Evolutionary conservation across 2,113 vertebrate genomes (phyloP).

Genomic region (Paralichthys olivaceus): DNA sequence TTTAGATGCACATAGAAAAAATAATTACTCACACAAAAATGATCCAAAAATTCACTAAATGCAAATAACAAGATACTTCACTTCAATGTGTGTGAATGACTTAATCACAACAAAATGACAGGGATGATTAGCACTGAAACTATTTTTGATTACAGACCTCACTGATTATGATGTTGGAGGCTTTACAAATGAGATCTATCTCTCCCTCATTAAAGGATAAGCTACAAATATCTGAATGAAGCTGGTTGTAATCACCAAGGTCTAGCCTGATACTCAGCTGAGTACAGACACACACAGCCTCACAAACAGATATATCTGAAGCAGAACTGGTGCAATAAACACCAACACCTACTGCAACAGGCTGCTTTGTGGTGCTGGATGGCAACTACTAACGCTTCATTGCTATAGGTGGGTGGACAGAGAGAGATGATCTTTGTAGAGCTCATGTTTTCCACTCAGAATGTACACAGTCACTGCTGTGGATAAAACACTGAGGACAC

Average conservation of each 20-base stretch:
- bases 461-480: constrained; percentile 44
- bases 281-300: constrained; percentile 2
- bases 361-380: constrained; percentile 39
- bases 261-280: constrained; percentile 6
- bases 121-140: not conserved
- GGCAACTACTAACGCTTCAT: constrained; percentile 56
- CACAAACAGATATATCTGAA: constrained; percentile 35
- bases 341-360: constrained; percentile 37
- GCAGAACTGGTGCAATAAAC: constrained; percentile 42
- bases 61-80: no score
- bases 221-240: constrained; percentile 24
- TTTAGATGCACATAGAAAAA: not conserved
- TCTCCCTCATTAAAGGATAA: constrained; percentile 21
- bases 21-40: not conserved
- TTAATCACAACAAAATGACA: constrained; percentile 5
- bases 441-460: constrained; percentile 52
- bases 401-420: constrained; percentile 56
- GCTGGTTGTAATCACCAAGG: constrained; percentile 17
- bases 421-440: constrained; percentile 47
- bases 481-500: constrained; percentile 11
- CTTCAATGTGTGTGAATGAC: not conserved
- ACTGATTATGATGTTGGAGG: not conserved
- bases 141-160: not conserved
- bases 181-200: not conserved
- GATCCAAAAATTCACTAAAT: no score